Evolutionary conservation across 2,888 invertebrate species (phyloP).

Genomic region (Lacanobia oleracea): DNA sequence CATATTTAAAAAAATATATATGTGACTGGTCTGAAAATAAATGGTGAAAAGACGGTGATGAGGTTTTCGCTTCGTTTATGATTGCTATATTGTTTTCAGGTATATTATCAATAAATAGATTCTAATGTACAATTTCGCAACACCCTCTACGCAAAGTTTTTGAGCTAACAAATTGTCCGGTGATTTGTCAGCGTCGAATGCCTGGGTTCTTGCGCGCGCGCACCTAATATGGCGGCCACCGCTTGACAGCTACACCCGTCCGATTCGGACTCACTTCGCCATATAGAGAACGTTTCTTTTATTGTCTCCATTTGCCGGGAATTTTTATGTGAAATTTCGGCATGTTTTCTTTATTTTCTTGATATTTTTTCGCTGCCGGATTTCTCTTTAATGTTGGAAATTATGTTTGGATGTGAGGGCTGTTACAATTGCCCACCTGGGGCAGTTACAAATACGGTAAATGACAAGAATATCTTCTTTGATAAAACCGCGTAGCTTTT

Average conservation of each 20-base stretch:
- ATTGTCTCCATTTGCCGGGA: slow-evolving; percentile 78
- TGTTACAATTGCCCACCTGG: slow-evolving; percentile 60
- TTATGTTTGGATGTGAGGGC: slow-evolving; percentile 48
- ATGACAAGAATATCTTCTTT: slow-evolving; percentile 26
- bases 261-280: slow-evolving; percentile 75
- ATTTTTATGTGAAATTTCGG: slow-evolving; percentile 72
- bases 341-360: slow-evolving; percentile 64
- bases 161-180: slow-evolving; percentile 85
- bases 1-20: background rate
- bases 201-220: slow-evolving; percentile 81
- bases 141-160: slow-evolving; percentile 71
- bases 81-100: background rate
- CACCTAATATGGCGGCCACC: slow-evolving; percentile 82
- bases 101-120: background rate
- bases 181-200: slow-evolving; percentile 88
- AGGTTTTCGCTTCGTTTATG: background rate
- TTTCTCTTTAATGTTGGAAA: slow-evolving; percentile 59
- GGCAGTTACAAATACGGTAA: slow-evolving; percentile 13
- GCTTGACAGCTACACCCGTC: slow-evolving; percentile 78
- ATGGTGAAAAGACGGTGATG: background rate
- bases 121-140: slow-evolving; percentile 51
- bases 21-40: background rate
- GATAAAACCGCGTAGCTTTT: slow-evolving; percentile 3
- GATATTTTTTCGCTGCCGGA: slow-evolving; percentile 47
- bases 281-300: slow-evolving; percentile 78